Evolutionary conservation across 2,797 vertebrate genomes (phyloP).

Genomic region (Rhyacichthys aspro): DNA sequence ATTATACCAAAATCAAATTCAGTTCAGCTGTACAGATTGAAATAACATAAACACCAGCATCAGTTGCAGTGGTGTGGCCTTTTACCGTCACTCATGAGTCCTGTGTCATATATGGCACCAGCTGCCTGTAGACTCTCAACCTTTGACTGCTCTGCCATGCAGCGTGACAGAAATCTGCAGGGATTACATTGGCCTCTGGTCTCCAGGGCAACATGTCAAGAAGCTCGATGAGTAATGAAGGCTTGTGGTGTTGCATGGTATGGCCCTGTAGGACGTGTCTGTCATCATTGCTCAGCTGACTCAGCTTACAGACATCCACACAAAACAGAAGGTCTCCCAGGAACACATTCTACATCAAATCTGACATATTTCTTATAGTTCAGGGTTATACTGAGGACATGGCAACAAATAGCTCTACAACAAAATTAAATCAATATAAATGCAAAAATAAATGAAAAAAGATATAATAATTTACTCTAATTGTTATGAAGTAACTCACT

Average conservation of each 20-base stretch:
- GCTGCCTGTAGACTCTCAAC: slow-evolving; percentile 38
- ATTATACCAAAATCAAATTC: slow-evolving; percentile 13
- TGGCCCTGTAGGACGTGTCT: slow-evolving; percentile 3
- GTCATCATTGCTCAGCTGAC: slow-evolving; percentile 24
- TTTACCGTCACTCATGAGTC: slow-evolving; percentile 28
- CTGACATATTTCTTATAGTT: background rate
- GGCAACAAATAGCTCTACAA: background rate
- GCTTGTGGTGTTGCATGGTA: background rate
- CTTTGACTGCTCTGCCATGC: slow-evolving; percentile 42
- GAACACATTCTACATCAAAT: slow-evolving; percentile 1
- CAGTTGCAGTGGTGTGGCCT: slow-evolving; percentile 14
- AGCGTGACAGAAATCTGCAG: slow-evolving; percentile 37
- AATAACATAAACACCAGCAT: too few species aligned
- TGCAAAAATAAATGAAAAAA: too few species aligned
- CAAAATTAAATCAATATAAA: background rate
- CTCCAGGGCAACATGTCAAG: slow-evolving; percentile 32
- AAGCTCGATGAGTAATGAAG: slow-evolving; percentile 28
- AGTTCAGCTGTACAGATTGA: slow-evolving; percentile 7
- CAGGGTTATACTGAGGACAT: background rate
- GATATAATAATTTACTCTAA: too few species aligned
- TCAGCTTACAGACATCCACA: slow-evolving; percentile 27
- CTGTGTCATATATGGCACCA: slow-evolving; percentile 19
- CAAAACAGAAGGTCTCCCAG: background rate
- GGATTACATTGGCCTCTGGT: slow-evolving; percentile 47
- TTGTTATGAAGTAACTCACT: too few species aligned